Base-by-base conservation (phyloP, 1,140 invertebrate genomes). In the Nomia melanderi region DNA sequence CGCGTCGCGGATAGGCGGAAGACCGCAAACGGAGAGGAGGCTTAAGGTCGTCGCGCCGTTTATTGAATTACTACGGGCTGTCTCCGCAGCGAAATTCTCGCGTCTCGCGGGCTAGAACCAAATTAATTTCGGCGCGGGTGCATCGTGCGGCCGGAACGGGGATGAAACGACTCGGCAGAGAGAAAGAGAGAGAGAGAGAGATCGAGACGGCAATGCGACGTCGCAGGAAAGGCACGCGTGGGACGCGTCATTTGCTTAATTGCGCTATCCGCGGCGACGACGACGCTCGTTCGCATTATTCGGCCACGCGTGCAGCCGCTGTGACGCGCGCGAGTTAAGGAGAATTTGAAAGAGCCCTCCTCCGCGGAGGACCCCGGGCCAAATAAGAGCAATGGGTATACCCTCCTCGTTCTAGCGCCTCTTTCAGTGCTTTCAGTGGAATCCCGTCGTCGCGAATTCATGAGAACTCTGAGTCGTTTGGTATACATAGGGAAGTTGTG, bases 181-280 rank as follows among this genome's bases (percentile, higher is more conserved):
- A n/a, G 27, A 29, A 27, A 60, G 25, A 41, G 63, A 31, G n/a
- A n/a, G n/a, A n/a, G n/a, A n/a, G n/a, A n/a, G n/a, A n/a, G n/a
- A n/a, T n/a, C n/a, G n/a, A n/a, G n/a, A n/a, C n/a, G n/a, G n/a
- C n/a, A n/a, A n/a, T n/a, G n/a, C n/a, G n/a, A n/a, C n/a, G n/a
- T n/a, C 14, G 33, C n/a, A 57, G 57, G 36, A 60, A 56, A 54
- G 69, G 47, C 73, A 70, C 73, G 85, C 80, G 84, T 84, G 77
- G 84, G 77, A 81, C 81, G 83, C 81, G 81, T 77, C 81, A 83
- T 86, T 86, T 86, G 85, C 85, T 83, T 86, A 86, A 86, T 86
- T 86, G 83, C 81, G 78, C 83, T 71, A 82, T 85, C 50, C 47
- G 41, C 41, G 41, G 20, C 83, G 60, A 44, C 60, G 74, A 76